Conservation (phyloP, 2,888 invertebrate genomes). For the Hyposoter dolosus region DNA sequence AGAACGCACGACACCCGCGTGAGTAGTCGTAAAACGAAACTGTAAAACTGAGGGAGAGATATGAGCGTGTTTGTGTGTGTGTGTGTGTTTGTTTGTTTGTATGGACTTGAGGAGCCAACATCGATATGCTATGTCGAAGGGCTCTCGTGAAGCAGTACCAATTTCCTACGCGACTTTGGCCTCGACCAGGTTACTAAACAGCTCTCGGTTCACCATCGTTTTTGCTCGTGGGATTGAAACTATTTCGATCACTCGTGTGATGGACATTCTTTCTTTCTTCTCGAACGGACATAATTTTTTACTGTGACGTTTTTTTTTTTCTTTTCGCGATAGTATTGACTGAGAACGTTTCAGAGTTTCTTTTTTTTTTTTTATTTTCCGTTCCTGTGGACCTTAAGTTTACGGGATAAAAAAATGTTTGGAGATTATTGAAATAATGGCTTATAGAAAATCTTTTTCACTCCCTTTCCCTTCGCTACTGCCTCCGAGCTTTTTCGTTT, state of each 20-base stretch:
- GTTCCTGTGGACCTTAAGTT: no score
- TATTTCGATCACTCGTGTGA: slow-evolving; percentile 68
- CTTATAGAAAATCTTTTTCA: neutral
- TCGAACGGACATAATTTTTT: neutral
- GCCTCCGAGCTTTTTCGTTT: neutral
- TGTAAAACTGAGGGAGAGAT: slow-evolving; percentile 77
- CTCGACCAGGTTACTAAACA: slow-evolving; percentile 70
- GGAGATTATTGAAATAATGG: no score
- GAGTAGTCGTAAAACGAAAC: slow-evolving; percentile 82
- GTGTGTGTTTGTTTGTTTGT: neutral
- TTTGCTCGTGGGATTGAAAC: slow-evolving; percentile 66
- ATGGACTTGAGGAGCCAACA: slow-evolving; percentile 27
- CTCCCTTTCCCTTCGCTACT: neutral
- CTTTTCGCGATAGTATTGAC: neutral
- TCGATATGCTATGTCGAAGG: slow-evolving; percentile 21
- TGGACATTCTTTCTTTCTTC: neutral
- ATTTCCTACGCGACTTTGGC: slow-evolving; percentile 68
- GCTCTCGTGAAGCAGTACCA: slow-evolving; percentile 53
- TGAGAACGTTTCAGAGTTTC: neutral
- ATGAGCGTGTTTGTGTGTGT: slow-evolving; percentile 4
- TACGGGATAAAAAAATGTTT: no score
- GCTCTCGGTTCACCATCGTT: slow-evolving; percentile 54
- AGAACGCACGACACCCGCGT: slow-evolving; percentile 80
- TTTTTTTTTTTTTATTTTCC: neutral
- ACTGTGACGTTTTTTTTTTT: neutral